Evolutionary conservation across 2,797 vertebrate species (phyloP).

Genomic region (Megaceryle alcyon): DNA sequence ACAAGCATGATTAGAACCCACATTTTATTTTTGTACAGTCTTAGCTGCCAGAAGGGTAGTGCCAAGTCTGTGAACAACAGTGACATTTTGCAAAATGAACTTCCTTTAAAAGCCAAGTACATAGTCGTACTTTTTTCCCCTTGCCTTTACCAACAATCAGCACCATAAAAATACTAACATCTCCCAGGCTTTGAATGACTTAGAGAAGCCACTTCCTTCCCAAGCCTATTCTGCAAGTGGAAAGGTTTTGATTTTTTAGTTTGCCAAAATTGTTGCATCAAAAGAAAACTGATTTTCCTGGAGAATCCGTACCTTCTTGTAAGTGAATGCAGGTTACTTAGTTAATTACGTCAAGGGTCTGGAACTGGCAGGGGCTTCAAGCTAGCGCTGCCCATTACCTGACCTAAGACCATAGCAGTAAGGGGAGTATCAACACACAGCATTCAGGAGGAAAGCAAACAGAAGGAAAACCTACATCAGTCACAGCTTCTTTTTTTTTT

Average conservation of each 20-base stretch:
- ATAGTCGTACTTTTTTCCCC: neutral
- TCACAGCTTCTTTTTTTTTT: neutral
- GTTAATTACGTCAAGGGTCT: neutral
- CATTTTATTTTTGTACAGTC: constrained; percentile 25
- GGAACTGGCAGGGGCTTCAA: neutral
- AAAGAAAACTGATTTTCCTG: constrained; percentile 7
- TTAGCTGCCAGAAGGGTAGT: neutral
- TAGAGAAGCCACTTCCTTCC: neutral
- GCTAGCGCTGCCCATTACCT: neutral
- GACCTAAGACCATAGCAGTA: neutral
- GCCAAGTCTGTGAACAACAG: neutral
- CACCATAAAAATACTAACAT: constrained; percentile 38
- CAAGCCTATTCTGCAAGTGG: neutral
- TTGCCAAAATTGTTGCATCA: neutral
- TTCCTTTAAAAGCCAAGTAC: neutral
- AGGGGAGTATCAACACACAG: neutral
- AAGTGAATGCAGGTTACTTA: neutral
- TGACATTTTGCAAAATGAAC: neutral
- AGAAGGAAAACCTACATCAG: neutral
- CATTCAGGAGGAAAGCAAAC: neutral
- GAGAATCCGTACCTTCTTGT: neutral
- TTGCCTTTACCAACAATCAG: constrained; percentile 46
- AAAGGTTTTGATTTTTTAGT: constrained; percentile 19
- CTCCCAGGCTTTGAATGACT: constrained; percentile 14
- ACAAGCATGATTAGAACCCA: neutral